phyloP scores from a whole-genome alignment of 2,113 vertebrate genomes.

The Raja brachyura region DNA sequence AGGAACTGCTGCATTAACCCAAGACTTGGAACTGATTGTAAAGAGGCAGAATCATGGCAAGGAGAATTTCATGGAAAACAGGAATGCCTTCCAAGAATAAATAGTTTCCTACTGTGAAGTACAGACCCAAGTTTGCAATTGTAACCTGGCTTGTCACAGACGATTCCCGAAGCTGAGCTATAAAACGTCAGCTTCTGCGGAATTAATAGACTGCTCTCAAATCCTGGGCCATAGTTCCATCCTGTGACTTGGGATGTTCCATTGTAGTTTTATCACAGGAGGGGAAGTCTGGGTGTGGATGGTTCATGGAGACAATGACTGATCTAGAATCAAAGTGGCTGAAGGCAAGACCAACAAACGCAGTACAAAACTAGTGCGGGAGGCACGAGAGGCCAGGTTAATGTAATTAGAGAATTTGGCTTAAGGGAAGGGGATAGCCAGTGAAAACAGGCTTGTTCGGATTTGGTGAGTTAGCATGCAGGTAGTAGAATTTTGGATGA shows the following conservation, averaged over 20 bases:
- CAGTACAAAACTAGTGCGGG: background rate
- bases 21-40: background rate
- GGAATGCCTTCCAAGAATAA: background rate
- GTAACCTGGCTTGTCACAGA: background rate
- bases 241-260: background rate
- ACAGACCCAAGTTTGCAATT: background rate
- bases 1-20: background rate
- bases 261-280: background rate
- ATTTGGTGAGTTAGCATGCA: background rate
- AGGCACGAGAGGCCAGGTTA: background rate
- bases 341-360: background rate
- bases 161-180: background rate
- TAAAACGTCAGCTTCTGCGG: background rate
- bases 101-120: background rate
- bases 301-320: background rate
- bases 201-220: background rate
- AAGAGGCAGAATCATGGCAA: background rate
- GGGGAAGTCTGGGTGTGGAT: background rate
- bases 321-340: background rate
- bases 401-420: background rate
- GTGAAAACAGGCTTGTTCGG: background rate
- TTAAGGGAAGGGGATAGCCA: background rate
- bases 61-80: background rate
- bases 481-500: background rate
- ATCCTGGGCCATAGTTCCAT: background rate